Percentiles rank a stretch among this genome's conserved stretches.
These are phyloP conservation scores for Penaeus japonicus DNA, from an alignment of 1,140 invertebrate species.

Conservation along the genomic window DNA sequence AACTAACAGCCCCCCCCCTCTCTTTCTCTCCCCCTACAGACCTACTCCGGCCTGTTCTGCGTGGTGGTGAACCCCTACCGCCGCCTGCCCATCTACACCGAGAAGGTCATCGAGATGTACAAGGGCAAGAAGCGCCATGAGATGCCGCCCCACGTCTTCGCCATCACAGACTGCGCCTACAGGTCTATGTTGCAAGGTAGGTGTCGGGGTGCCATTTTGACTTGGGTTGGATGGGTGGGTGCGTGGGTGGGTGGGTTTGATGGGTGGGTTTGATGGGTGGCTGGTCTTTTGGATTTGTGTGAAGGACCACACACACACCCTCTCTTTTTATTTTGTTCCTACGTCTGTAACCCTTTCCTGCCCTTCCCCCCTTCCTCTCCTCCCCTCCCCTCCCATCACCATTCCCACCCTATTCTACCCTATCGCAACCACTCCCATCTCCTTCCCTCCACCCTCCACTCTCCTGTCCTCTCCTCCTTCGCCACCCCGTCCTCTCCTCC, in stretches of 20 bases:
- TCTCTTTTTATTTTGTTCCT: not conserved
- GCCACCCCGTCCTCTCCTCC: too few species aligned
- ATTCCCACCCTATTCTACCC: too few species aligned
- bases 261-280: not conserved
- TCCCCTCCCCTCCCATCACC: not conserved
- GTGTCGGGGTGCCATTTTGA: slow-evolving; percentile 39
- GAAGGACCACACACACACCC: not conserved
- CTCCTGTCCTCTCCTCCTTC: too few species aligned
- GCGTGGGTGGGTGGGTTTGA: not conserved
- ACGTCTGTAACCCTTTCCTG: not conserved
- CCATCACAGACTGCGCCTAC: slow-evolving; percentile 98
- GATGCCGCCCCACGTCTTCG: slow-evolving; percentile 98
- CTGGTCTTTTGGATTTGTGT: not conserved
- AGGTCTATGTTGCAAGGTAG: slow-evolving; percentile 99
- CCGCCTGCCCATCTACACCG: slow-evolving; percentile 97
- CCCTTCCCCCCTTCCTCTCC: not conserved
- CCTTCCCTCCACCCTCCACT: too few species aligned
- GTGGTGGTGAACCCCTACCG: slow-evolving; percentile 99
- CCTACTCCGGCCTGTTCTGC: slow-evolving; percentile 98
- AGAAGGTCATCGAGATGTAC: slow-evolving; percentile 98
- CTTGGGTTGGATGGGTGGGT: not conserved
- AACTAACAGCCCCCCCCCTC: not conserved
- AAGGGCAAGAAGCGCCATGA: slow-evolving; percentile 99
- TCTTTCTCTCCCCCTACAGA: slow-evolving; percentile 74
- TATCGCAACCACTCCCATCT: too few species aligned